Conservation (phyloP, 2,888 invertebrate species). For the Apodemia mormo region DNA sequence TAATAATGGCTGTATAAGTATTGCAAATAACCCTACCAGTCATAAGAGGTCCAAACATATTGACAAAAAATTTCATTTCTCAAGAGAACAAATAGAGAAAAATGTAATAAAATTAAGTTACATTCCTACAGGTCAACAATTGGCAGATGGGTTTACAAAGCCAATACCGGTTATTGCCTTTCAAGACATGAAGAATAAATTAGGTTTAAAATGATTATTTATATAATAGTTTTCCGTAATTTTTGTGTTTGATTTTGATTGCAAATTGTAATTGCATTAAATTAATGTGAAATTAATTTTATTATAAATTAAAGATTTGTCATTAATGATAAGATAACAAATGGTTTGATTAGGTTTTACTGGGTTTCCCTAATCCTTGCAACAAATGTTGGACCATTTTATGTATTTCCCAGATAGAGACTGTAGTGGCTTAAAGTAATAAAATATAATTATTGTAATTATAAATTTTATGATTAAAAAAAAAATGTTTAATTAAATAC, state of each 20-base stretch:
- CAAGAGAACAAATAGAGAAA: conserved; percentile 33
- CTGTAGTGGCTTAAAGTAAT: too few species aligned
- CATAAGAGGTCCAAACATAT: conserved; percentile 46
- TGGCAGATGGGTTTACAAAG: conserved; percentile 31
- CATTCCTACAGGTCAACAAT: conserved; percentile 35
- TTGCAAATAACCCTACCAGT: conserved; percentile 45
- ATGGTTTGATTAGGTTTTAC: too few species aligned
- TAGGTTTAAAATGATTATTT: conserved; percentile 21
- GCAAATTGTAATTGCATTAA: too few species aligned
- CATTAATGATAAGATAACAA: too few species aligned
- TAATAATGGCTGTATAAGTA: conserved; percentile 47
- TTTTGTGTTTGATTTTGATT: not conserved
- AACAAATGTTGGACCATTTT: conserved; percentile 36
- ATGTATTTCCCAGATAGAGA: too few species aligned
- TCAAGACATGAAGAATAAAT: conserved; percentile 18
- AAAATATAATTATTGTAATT: too few species aligned
- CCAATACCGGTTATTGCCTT: conserved; percentile 22
- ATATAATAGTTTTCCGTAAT: too few species aligned
- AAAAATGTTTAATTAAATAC: too few species aligned
- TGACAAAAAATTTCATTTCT: conserved; percentile 43
- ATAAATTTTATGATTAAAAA: too few species aligned
- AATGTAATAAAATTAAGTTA: conserved; percentile 36
- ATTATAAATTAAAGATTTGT: not conserved
- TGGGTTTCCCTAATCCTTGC: conserved; percentile 34
- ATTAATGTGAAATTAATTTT: too few species aligned